Evolutionary conservation across 2,888 invertebrate species (phyloP), one percentile per base, ranked within the genome.

Genomic region (Lycaena phlaeas): DNA sequence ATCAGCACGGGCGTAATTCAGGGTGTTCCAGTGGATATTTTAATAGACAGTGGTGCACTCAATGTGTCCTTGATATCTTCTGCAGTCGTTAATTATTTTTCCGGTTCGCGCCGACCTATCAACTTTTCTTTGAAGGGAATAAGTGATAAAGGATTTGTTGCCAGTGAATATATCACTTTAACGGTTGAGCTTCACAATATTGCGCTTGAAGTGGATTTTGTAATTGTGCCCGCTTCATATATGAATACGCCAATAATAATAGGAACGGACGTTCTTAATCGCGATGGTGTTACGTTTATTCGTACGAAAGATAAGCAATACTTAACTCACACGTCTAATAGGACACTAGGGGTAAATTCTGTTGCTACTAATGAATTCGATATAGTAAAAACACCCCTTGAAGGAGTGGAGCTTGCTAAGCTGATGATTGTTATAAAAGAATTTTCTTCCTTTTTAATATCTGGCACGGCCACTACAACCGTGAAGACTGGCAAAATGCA

Each of bases 401-500:
- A 11, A 3, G 41, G 41, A 14, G 44, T 4, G 2, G 46, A 44
- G 6, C 14, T 5, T 1, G 36, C 30, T 7, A 3, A 6, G n/a
- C 15, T 45, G 1, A 14, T 43, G 17, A 1, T 6, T 2, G 14
- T 53, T 0, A 47, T 54, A 14, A 27, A 43, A 1, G 41, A 51
- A 1, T 54, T 51, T 37, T 45, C 39, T 0, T 12, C 48, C 1
- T 46, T 28, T 34, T 36, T 56, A 1, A 53, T 53, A 12, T 26
- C 44, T 0, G 56, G 55, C 4, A 58, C 56, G 0, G 54, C 56
- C 1, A 18, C 37, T 4, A 44, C 49, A 1, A 58, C 53, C 1
- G 56, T 60, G 0, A 51, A 14, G 7, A 54, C 54, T 0, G 56
- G 58, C 0, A 41, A 38, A 2, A 57, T 58, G 53, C 22, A 48